Evolutionary conservation across 2,113 vertebrate genomes (phyloP), one percentile per base, ranked within the genome.

Genomic region (Ciconia boyciana): DNA sequence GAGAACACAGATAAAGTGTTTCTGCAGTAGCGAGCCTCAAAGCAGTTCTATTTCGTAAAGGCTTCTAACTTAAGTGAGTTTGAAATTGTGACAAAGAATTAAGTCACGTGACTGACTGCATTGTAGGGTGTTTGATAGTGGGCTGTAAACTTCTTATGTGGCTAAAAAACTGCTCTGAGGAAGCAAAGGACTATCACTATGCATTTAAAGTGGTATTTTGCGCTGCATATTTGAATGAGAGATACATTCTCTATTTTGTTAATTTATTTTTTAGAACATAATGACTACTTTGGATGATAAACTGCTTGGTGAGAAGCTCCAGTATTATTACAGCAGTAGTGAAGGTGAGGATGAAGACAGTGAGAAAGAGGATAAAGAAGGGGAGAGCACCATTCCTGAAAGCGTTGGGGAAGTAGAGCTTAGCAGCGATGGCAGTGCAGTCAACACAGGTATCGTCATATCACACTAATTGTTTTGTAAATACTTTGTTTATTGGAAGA

Each of bases 271-370:
- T 48, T 66, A 98, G 98, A 44, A 52, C 61, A 96, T 57, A 89
- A 99, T 99, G 99, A 99, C 99, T 3, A 98, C 99, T n/a, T 74
- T 99, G 89, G 99, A 99, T 44, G 99, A 99, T 94, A 99, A 99
- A 89, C 76, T 99, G 31, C 98, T 99, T 65, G 99, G 99, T 20
- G 99, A 99, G 98, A 99, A 99, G 98, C 98, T 99, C 90, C 99
- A 99, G 97, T 99, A 99, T 89, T 99, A 99, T 90, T 99, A 99
- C 95, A 99, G 99, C 98, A 99, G 99, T 96, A 99, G 99, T 15
- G 99, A 99, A 74, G 99, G 99, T 32, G 99, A 99, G 83, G 99
- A 99, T 54, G 99, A 99, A 93, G 99, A 99, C 93, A 99, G 99
- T 4, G 99, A 99, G 77, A 98, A 97, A 2, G 99, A 99, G 62